Evolutionary conservation across 2,113 vertebrate species (phyloP).

Genomic region (Phainopepla nitens): DNA sequence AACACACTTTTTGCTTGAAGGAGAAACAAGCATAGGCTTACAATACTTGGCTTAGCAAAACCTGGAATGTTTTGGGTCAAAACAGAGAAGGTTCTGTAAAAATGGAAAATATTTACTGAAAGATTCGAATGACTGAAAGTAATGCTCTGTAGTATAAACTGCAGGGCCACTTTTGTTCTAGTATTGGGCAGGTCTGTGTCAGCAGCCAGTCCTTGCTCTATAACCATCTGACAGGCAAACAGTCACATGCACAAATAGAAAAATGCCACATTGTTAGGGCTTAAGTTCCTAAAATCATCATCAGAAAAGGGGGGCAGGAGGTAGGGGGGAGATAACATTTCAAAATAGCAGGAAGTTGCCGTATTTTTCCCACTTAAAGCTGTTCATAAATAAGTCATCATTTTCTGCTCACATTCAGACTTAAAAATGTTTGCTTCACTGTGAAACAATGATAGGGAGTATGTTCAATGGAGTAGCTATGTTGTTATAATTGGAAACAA

Average conservation of each 20-base stretch:
- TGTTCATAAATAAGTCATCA: background rate
- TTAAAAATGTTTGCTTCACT: background rate
- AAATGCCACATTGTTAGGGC: background rate
- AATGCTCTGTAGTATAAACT: background rate
- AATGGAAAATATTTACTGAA: background rate
- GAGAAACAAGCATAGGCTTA: background rate
- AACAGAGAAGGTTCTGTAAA: background rate
- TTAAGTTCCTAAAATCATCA: background rate
- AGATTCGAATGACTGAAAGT: background rate
- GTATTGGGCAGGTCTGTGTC: background rate
- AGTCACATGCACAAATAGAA: background rate
- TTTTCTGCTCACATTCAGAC: background rate
- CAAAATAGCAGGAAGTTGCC: background rate
- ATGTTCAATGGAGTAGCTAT: background rate
- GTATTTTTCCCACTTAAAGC: background rate
- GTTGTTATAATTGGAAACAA: background rate
- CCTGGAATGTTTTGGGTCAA: background rate
- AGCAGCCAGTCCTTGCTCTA: background rate
- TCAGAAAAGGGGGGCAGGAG: background rate
- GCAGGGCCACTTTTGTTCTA: background rate
- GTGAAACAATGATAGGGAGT: background rate
- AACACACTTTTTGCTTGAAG: background rate
- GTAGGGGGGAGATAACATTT: background rate
- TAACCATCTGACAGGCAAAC: background rate
- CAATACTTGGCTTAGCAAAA: background rate